Evolutionary conservation across 2,797 vertebrate species (phyloP).

Genomic region (Nasua narica): DNA sequence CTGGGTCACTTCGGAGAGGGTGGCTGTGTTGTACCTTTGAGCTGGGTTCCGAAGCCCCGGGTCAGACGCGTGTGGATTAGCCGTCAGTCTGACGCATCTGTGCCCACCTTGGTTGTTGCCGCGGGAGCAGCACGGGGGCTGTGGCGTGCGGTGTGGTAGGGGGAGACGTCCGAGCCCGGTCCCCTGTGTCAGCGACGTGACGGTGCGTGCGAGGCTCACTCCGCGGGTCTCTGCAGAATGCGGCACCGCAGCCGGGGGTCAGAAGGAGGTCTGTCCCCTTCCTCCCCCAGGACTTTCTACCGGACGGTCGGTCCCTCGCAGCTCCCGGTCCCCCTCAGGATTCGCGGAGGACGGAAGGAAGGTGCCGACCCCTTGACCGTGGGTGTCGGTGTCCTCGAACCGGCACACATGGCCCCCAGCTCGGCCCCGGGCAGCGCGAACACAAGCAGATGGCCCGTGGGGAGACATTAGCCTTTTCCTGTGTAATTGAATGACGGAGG

Average conservation of each 20-base stretch:
- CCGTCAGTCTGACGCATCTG: accelerated
- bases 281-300: not conserved
- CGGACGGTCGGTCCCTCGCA: accelerated
- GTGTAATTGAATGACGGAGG: not conserved
- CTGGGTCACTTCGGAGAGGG: not conserved
- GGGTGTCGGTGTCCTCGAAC: not conserved
- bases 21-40: not conserved
- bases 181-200: accelerated
- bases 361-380: accelerated
- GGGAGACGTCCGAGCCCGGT: accelerated
- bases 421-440: not conserved
- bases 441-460: not conserved
- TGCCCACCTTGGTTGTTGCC: not conserved
- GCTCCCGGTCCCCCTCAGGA: not conserved
- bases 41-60: not conserved
- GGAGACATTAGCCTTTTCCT: not conserved
- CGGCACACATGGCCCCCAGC: not conserved
- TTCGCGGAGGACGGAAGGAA: not conserved
- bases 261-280: too few relatives aligned
- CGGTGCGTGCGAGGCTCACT: accelerated
- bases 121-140: not conserved
- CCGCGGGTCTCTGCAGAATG: accelerated
- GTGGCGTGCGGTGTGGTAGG: accelerated
- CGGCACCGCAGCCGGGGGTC: accelerated
- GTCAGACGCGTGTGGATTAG: not conserved